Base-by-base conservation (phyloP, 2,797 vertebrate species). In the Prunella strophiata region DNA sequence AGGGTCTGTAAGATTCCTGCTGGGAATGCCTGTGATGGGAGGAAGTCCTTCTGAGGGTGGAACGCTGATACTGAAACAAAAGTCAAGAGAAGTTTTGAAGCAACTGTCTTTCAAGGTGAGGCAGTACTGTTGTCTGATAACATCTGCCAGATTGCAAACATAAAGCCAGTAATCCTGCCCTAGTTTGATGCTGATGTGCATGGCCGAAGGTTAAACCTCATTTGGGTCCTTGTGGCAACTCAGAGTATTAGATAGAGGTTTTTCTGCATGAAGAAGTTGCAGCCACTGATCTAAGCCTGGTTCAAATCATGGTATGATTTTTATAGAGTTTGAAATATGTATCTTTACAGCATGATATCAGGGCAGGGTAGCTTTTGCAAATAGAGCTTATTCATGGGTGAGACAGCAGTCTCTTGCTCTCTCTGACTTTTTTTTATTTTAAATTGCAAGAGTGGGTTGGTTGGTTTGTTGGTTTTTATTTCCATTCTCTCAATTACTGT, bases 131-230 rank as follows among this genome's bases (percentile, higher is more conserved):
- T 78, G 15, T 77, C 45, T 89, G n/a, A 20, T 83, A 88, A 32
- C 0, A 1, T 66, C 70, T 89, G n/a, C 45, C 36, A 58, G 58
- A 51, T 22, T 58, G 23, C 0, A 0, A 62, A 36, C 8, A 4
- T 34, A 65, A 77, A 61, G 12, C 7, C 15, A 5, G 10, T 76
- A 71, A 27, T 47, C 15, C 32, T 88, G n/a, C 16, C 13, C 27
- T 43, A 11, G 10, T 88, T 72, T 90, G 48, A 68, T 38, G n/a
- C 25, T 76, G 66, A 66, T 55, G 32, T 34, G n/a, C 5, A 1
- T 42, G 13, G 52, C 36, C 32, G 25, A 48, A 63, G 43, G 27
- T 70, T 22, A 76, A 91, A 42, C 17, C 36, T 8, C 8, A 17
- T 2, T 42, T 38, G 13, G 4, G 21, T 78, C 20, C 19, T 77